Conservation (phyloP, 2,797 vertebrate genomes). For the Parauchenoglanis ngamensis region DNA sequence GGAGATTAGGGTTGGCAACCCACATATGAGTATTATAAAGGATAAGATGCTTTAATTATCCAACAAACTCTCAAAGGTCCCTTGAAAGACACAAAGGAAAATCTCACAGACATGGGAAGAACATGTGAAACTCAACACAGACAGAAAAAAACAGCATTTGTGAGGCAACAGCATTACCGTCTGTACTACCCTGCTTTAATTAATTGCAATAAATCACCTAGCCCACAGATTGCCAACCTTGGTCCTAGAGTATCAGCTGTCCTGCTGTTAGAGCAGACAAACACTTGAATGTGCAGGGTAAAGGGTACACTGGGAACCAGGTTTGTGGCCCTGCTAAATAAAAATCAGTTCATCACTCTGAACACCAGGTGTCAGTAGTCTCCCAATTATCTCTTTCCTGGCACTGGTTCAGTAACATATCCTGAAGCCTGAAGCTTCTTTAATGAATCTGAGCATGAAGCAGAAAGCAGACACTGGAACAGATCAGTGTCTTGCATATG, state of each 20-base stretch:
- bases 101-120: not conserved
- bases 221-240: not conserved
- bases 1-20: not conserved
- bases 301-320: not conserved
- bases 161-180: not conserved
- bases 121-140: not conserved
- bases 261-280: not conserved
- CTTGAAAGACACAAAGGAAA: not conserved
- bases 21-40: not conserved
- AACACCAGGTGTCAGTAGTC: constrained; percentile 38
- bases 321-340: not conserved
- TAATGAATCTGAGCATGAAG: not conserved
- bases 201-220: not conserved
- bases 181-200: not conserved
- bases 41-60: not conserved
- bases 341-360: not conserved
- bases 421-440: not conserved
- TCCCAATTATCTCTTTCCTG: not conserved
- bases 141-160: not conserved
- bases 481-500: not conserved
- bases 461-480: not conserved
- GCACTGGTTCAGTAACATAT: not conserved
- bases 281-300: not conserved
- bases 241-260: not conserved
- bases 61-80: not conserved